Evolutionary conservation across 2,113 vertebrate species (phyloP).

Genomic region (Gobio gobio): DNA sequence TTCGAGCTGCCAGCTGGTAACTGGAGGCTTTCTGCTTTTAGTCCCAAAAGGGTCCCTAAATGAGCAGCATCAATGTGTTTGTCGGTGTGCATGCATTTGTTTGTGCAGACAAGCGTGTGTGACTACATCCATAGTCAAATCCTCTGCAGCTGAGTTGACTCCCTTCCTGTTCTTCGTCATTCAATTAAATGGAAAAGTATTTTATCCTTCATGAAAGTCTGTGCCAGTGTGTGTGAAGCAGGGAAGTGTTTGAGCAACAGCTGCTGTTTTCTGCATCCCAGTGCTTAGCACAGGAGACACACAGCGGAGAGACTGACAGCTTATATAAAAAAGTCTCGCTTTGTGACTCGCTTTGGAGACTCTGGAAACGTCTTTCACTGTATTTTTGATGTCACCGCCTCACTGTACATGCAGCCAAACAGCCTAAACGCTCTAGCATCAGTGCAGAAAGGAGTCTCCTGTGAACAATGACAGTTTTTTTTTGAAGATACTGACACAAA

Average conservation of each 20-base stretch:
- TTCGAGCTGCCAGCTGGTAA: constrained; percentile 32
- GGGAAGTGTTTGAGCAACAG: constrained; percentile 14
- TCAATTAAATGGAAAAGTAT: constrained; percentile 22
- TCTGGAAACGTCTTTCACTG: constrained; percentile 23
- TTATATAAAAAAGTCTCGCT: constrained; percentile 46
- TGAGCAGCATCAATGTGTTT: constrained; percentile 32
- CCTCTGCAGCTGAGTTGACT: constrained; percentile 9
- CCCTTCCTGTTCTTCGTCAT: constrained; percentile 14
- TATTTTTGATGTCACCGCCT: constrained; percentile 20
- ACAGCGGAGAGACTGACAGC: constrained; percentile 26
- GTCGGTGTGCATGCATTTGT: constrained; percentile 31
- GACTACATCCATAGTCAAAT: constrained; percentile 19
- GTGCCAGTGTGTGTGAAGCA: neutral
- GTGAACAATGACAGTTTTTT: constrained; percentile 1
- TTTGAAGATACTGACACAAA: constrained; percentile 12
- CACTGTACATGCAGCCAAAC: neutral
- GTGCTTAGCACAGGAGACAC: constrained; percentile 24
- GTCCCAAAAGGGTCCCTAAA: constrained; percentile 44
- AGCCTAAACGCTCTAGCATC: neutral
- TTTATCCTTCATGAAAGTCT: neutral
- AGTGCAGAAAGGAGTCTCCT: neutral
- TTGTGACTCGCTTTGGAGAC: constrained; percentile 12
- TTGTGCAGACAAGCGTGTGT: constrained; percentile 32
- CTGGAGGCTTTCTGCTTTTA: constrained; percentile 41
- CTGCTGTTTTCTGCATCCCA: constrained; percentile 45